Evolutionary conservation across 2,888 invertebrate species (phyloP).

Genomic region (Spisula solida): DNA sequence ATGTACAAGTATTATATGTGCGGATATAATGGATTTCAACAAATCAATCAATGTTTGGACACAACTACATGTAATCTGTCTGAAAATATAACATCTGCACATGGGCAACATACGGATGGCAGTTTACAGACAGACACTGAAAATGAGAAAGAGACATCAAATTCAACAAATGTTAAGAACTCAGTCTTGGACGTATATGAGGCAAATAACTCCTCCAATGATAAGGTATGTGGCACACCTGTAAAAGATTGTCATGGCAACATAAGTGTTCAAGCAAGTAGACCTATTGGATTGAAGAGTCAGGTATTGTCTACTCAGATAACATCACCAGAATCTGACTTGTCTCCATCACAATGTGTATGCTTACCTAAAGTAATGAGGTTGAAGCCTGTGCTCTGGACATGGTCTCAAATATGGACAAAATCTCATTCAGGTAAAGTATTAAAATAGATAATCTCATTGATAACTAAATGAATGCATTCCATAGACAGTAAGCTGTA

Average conservation of each 20-base stretch:
- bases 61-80: neutral
- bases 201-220: neutral
- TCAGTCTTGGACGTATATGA: neutral
- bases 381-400: constrained; percentile 19
- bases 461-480: too few species aligned
- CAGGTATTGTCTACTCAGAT: neutral
- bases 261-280: neutral
- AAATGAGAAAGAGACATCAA: neutral
- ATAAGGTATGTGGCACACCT: neutral
- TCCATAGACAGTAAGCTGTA: too few species aligned
- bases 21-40: constrained; percentile 62
- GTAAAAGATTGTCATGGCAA: neutral
- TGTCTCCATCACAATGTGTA: neutral
- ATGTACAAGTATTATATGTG: constrained; percentile 39
- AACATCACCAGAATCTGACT: neutral
- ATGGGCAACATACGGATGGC: neutral
- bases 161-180: neutral
- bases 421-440: neutral
- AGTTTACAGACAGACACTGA: neutral
- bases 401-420: constrained; percentile 55
- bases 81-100: neutral
- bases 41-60: constrained; percentile 30
- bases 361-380: neutral
- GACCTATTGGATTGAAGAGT: neutral
- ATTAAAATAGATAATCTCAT: neutral